Base-by-base conservation (phyloP, 92 coral and sea anemone species). In the Zoanthus solanderi region DNA sequence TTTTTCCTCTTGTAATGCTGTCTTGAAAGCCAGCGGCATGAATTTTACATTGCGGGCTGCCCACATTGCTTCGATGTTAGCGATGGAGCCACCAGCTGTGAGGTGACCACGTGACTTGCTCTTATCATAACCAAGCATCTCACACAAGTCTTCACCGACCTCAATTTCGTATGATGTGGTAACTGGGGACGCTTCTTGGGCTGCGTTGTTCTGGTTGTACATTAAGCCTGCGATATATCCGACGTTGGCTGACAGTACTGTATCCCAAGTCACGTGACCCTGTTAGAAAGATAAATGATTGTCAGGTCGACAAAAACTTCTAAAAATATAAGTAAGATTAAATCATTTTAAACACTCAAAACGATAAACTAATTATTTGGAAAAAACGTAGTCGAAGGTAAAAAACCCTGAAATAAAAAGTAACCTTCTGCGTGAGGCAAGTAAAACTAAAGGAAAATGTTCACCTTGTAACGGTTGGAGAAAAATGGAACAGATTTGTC, bases 1-100 rank as follows among this genome's bases (percentile, higher is more conserved):
- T 3, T 84, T 83, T 15, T 92, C 98, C 32, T 71, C 90, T 65
- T 44, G 54, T 76, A 96, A 83, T 61, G 98, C 95, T 60, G 94
- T 95, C 79, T 94, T 93, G 1, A 96, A 78, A 60, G 96, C 95
- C 28, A 94, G 92, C 46, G 98, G 92, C 75, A 92, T 92, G 92
- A 83, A 96, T 92, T 93, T 96, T 29, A 96, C 87, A 77, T 96
- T 96, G 32, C 98, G 79, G 54, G 91, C 95, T 46, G 96, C 95
- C 98, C 98, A 96, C 68, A 96, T 82, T 67, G 97, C 95, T 84
- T 96, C 98, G 71, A 96, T 94, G 89, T 96, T 96, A n/a, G 98
- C 98, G 18, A 96, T 86, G 37, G 94, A 88, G 9, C 98, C 98
- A 11, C 96, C 98, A 69, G 93, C 87, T 67, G 91, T 89, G 6